A percentile compares a stretch with the other conserved stretches of the same genome.
Evolutionary conservation across 2,888 invertebrate species (phyloP).

Genomic region (Drosophila imparisetae): DNA sequence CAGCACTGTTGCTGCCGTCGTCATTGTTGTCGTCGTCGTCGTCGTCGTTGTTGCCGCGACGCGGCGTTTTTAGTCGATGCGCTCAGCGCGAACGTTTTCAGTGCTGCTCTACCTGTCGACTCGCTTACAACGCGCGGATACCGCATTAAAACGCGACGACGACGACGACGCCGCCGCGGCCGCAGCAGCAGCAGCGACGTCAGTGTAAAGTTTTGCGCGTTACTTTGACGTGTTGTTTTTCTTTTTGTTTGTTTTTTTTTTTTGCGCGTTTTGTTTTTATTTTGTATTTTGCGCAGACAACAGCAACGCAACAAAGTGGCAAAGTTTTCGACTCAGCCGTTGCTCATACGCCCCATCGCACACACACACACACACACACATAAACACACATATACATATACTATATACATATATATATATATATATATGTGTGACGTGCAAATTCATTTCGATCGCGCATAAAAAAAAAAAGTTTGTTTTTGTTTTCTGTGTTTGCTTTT

Average conservation of each 20-base stretch:
- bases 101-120: slow-evolving; percentile 80
- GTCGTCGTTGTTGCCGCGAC: slow-evolving; percentile 9
- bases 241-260: slow-evolving; percentile 9
- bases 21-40: slow-evolving; percentile 10
- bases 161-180: slow-evolving; percentile 50
- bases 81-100: slow-evolving; percentile 56
- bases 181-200: slow-evolving; percentile 59
- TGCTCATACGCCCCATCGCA: slow-evolving; percentile 75
- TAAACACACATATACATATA: slow-evolving; percentile 5
- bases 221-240: slow-evolving; percentile 54
- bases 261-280: slow-evolving; percentile 41
- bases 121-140: slow-evolving; percentile 67
- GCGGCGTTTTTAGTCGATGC: slow-evolving; percentile 49
- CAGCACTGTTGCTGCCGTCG: slow-evolving; percentile 18
- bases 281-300: slow-evolving; percentile 45
- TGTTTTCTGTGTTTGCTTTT: slow-evolving; percentile 47
- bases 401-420: slow-evolving; percentile 1
- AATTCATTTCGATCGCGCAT: slow-evolving; percentile 52
- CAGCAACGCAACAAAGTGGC: slow-evolving; percentile 63
- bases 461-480: slow-evolving; percentile 43
- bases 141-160: slow-evolving; percentile 60
- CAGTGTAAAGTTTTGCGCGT: slow-evolving; percentile 62
- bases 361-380: slow-evolving; percentile 31
- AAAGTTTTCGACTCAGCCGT: slow-evolving; percentile 70
- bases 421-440: slow-evolving; percentile 57